Conservation (phyloP, 2,797 vertebrate species). For the Phrynocephalus guinanensis region DNA sequence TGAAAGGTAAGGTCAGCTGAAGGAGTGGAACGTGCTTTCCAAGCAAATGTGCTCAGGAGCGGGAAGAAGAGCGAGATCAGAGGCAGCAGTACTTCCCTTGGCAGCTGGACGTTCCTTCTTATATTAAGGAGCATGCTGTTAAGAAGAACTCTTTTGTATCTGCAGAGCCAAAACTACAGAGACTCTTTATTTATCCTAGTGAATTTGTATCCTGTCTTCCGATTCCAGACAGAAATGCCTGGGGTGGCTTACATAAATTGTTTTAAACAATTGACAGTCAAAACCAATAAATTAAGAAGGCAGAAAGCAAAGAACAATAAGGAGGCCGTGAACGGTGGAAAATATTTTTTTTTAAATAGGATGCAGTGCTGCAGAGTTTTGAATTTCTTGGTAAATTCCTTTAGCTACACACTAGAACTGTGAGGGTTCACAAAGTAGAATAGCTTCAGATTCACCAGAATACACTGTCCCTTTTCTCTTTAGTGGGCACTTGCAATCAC, state of each 20-base stretch:
- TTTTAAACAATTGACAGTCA: neutral
- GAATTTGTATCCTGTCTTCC: neutral
- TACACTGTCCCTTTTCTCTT: no score
- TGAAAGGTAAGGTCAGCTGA: constrained; percentile 88
- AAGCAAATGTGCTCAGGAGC: neutral
- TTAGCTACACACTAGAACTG: no score
- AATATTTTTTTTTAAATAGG: no score
- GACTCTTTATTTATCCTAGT: neutral
- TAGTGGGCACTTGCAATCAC: no score
- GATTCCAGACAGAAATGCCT: neutral
- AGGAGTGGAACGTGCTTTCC: neutral
- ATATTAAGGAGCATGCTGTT: neutral
- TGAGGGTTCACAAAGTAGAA: no score
- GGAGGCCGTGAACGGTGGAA: neutral
- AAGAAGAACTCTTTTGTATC: neutral
- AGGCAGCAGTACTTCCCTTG: neutral
- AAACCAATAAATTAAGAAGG: neutral
- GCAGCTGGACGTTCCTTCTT: neutral
- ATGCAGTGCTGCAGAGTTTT: no score
- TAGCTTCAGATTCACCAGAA: no score
- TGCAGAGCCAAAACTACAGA: neutral
- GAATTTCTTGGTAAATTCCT: no score
- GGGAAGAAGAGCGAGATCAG: neutral
- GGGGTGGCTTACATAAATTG: neutral
- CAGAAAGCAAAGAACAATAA: neutral